Evolutionary conservation across 2,888 invertebrate genomes (phyloP).

Genomic region (Drosophila lacicola): DNA sequence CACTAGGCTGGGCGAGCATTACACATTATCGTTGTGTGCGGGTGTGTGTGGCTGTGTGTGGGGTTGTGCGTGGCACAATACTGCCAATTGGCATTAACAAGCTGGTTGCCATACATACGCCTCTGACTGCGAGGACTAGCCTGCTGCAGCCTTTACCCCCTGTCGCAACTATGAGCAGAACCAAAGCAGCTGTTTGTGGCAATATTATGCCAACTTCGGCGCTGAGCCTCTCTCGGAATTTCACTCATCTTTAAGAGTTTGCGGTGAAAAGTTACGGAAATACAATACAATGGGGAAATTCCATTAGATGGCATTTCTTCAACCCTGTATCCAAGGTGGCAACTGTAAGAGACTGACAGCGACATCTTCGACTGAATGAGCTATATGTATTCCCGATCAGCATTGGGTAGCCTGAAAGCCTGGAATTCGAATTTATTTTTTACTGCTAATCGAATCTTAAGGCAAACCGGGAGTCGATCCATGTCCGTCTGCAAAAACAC

Average conservation of each 20-base stretch:
- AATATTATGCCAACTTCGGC: not conserved
- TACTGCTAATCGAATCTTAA: no score
- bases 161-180: not conserved
- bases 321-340: not conserved
- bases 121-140: constrained; percentile 3
- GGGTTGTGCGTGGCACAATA: constrained; percentile 24
- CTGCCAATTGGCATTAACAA: constrained; percentile 59
- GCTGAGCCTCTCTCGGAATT: not conserved
- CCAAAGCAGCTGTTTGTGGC: constrained; percentile 25
- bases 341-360: no score
- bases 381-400: no score
- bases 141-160: constrained; percentile 12
- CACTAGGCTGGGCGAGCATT: constrained; percentile 19
- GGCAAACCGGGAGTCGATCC: no score
- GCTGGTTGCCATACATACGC: constrained; percentile 36
- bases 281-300: not conserved
- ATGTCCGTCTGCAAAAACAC: no score
- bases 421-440: no score
- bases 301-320: constrained; percentile 10
- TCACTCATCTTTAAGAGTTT: constrained; percentile 7
- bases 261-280: not conserved
- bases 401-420: no score
- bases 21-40: constrained; percentile 33
- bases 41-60: constrained; percentile 12
- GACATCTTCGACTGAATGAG: no score